Conservation (phyloP, 2,113 vertebrate genomes). For the Toxostoma redivivum region DNA sequence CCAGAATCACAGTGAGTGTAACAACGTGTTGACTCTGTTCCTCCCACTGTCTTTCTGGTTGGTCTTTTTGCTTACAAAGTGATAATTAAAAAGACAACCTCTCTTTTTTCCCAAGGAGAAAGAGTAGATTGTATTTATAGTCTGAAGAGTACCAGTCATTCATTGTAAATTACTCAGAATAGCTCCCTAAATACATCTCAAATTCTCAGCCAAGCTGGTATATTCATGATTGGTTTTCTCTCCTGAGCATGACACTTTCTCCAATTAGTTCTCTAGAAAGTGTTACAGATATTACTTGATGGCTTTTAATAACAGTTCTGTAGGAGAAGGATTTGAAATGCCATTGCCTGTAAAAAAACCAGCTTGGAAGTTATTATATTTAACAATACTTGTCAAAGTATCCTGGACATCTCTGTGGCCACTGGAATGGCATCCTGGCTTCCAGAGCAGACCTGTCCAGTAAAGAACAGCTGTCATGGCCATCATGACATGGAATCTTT, state of each 20-base stretch:
- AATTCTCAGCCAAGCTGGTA: constrained; percentile 30
- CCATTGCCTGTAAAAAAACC: not conserved
- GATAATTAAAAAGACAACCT: constrained; percentile 40
- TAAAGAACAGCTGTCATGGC: not conserved
- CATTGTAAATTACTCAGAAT: constrained; percentile 31
- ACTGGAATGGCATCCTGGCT: not conserved
- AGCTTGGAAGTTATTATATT: not conserved
- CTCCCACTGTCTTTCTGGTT: constrained; percentile 16
- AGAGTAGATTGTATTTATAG: constrained; percentile 34
- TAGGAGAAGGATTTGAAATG: constrained; percentile 3
- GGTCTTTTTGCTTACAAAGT: constrained; percentile 29
- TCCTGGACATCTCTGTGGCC: not conserved
- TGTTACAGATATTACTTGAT: constrained; percentile 1
- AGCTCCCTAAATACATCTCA: constrained; percentile 41
- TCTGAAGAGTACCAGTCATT: constrained; percentile 31
- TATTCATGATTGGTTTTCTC: constrained; percentile 12
- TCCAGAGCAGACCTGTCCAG: not conserved
- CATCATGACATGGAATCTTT: not conserved
- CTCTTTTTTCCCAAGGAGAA: not conserved
- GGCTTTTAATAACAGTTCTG: constrained; percentile 17
- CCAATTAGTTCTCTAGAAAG: constrained; percentile 16
- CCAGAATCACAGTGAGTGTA: not conserved
- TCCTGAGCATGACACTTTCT: constrained; percentile 20
- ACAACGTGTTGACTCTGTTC: not conserved
- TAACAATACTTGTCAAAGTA: not conserved